These are phyloP conservation scores for Myiotriccus ornatus DNA, from an alignment of 2,797 vertebrate genomes.

Conservation along the genomic window DNA sequence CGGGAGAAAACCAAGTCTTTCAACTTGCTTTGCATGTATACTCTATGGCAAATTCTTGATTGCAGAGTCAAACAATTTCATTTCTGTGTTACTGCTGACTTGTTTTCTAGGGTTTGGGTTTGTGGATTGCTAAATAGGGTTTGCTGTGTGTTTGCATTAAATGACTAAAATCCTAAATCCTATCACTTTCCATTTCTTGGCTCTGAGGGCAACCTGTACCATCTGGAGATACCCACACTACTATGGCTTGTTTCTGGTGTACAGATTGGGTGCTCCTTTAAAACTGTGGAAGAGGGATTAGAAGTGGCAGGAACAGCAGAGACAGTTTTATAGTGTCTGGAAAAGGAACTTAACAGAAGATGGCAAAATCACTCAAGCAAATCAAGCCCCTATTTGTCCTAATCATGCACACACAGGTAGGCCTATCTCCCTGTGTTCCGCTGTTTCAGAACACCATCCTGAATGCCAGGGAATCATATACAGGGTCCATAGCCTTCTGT, in stretches of 20 bases:
- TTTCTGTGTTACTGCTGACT: neutral
- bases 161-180: neutral
- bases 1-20: neutral
- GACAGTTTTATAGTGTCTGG: neutral
- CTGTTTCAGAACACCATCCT: neutral
- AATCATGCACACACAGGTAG: neutral
- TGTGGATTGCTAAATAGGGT: neutral
- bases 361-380: neutral
- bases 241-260: neutral
- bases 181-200: neutral
- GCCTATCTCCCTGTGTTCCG: neutral
- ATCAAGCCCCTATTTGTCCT: neutral
- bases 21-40: neutral
- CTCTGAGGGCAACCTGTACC: neutral
- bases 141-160: neutral
- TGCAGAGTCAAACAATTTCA: neutral
- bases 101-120: neutral
- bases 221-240: neutral
- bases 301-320: neutral
- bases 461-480: accelerated
- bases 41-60: neutral
- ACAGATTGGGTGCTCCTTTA: neutral
- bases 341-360: neutral
- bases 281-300: neutral
- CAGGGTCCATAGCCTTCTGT: neutral